Base-by-base conservation (phyloP, 2,888 invertebrate species). In the Parnassius orleans region DNA sequence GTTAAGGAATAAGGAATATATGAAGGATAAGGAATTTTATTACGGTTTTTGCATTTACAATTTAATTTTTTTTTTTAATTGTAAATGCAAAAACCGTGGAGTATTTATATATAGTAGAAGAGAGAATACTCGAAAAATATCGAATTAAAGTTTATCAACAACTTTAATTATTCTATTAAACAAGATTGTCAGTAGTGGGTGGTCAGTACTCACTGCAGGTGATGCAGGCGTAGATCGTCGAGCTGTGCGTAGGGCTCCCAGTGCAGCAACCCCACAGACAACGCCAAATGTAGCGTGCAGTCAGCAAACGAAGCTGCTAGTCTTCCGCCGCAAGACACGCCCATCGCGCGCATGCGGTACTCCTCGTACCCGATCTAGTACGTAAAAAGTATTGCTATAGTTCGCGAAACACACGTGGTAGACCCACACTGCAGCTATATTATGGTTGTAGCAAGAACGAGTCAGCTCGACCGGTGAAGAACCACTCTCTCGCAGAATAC, bases 161-260 rank as follows among this genome's bases (percentile, higher is more conserved):
- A 19, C 19, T 19, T 19, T 19, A 19, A 19, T 86, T 86, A 56
- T 77, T 81, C 66, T 84, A 68, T 44, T 87, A 79, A 0, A 90
- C 92, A 19, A 19, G 19, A 19, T 19, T 19, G 19, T 19, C 19
- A 19, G 19, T 19, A 19, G 19, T 19, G 19, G 19, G 19, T 19
- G 19, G 19, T 43, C 87, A 11, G 14, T 24, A 82, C 86, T 81
- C 19, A 91, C 92, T 86, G 84, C 72, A 90, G 74, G 48, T 74
- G 75, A 46, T 85, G 81, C 41, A 92, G 74, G 1, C 80, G 75
- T 11, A 92, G 72, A 66, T 87, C 84, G 72, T 91, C 87, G 0
- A 92, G 80, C 63, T 88, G 86, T 24, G 86, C 86, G 80, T 83
- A 90, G 63, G 89, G 86, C 73, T 90, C 87, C 87, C 87, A 86